A percentile compares a stretch with the other conserved stretches of the same genome.
These are phyloP conservation scores for Galago senegalensis DNA, from an alignment of 2,797 vertebrate species.

Conservation along the genomic window DNA sequence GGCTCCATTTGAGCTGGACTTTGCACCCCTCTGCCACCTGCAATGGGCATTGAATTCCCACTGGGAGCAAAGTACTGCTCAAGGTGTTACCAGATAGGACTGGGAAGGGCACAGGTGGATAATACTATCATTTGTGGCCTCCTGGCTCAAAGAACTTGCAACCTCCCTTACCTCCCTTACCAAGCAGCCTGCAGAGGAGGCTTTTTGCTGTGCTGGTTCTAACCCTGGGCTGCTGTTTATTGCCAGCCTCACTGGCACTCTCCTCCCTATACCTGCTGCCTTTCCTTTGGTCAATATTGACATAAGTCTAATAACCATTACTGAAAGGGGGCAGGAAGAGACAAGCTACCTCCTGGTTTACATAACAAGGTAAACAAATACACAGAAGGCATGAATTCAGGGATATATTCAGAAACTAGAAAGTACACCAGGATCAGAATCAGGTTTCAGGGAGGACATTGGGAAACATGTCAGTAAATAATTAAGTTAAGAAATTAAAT, in stretches of 20 bases:
- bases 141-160: background rate
- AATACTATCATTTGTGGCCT: accelerated
- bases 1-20: background rate
- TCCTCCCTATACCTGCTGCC: background rate
- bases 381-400: background rate
- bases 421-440: accelerated
- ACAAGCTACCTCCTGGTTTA: background rate
- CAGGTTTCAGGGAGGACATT: background rate
- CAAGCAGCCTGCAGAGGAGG: background rate
- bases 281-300: background rate
- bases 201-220: background rate
- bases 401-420: background rate
- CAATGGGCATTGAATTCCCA: accelerated
- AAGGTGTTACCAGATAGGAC: background rate
- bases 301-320: background rate
- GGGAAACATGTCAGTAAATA: background rate
- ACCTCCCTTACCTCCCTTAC: accelerated
- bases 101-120: background rate
- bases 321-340: background rate
- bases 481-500: background rate
- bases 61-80: background rate
- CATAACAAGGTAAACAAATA: background rate
- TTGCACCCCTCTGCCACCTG: background rate
- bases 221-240: no score
- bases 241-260: background rate